Base-by-base conservation (phyloP, 2,113 vertebrate genomes). In the Cervus canadensis region DNA sequence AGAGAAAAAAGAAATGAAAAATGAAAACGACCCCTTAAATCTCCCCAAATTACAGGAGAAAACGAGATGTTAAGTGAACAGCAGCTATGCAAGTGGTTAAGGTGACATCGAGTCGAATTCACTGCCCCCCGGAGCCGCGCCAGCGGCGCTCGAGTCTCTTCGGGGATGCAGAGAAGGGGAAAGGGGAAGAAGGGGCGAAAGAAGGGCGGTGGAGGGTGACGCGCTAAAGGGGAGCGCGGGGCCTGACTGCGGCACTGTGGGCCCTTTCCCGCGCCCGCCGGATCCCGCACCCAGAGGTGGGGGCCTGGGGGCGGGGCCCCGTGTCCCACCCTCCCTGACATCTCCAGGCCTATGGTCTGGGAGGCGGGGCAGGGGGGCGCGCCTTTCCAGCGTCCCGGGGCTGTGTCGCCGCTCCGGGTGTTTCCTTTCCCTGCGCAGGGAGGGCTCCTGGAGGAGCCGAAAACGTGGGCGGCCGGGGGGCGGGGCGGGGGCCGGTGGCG, bases 251-350 rank as follows among this genome's bases (percentile, higher is more conserved):
- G 16, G 78, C 36, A n/a, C 21, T 5, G 3, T 2, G 0, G 36
- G 7, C 15, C 15, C 23, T 23, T 6, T 2, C 26, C 5, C 3
- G 21, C 9, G 16, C 45, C 12, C 1, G 6, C 7, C 1, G 43
- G 60, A 83, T 40, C 82, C 52, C 82, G 48, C 57, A 87, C 71
- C 15, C 15, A 1, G 3, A n/a, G 52, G 54, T 12, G 84, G 28
- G n/a, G 5, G 25, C 28, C 21, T 2, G 40, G 33, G 91, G 98
- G 92, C 19, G 82, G 95, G 48, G 94, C 25, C 64, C 7, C 14
- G 2, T 15, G 8, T 36, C 64, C n/a, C 64, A 67, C 64, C 17
- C 26, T 89, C 84, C 28, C 12, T 17, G 97, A 96, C 43, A 50
- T 95, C 96, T 96, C 59, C 15, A 19, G 9, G 45, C 5, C 3